phyloP scores from a whole-genome alignment of 1,140 invertebrate genomes.

The Dryas iulia region DNA sequence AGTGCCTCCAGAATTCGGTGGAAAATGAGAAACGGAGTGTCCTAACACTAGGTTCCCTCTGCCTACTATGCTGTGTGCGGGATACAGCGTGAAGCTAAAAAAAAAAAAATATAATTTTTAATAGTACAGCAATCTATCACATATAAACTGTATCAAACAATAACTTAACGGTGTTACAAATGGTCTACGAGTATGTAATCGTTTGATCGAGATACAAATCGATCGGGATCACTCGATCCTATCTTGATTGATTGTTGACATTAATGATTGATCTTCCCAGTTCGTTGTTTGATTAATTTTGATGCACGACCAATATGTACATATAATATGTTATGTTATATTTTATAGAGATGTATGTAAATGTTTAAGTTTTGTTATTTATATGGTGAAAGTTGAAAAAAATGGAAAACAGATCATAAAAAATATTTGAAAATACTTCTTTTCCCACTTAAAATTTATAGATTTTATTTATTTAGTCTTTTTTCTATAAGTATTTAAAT shows the following conservation, averaged over 20 bases:
- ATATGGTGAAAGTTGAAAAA: no score
- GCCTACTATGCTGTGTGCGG: no score
- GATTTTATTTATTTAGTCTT: no score
- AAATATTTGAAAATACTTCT: no score
- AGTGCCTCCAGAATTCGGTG: no score
- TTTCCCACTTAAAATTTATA: no score
- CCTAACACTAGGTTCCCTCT: no score
- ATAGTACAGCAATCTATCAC: not conserved
- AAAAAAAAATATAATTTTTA: not conserved
- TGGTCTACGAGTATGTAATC: not conserved
- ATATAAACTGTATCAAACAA: not conserved
- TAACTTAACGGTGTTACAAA: slow-evolving; percentile 2
- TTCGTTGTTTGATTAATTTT: not conserved
- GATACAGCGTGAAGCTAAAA: not conserved
- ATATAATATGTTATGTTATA: not conserved
- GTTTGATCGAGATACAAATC: slow-evolving; percentile 56
- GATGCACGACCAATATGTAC: not conserved
- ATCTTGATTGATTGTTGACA: slow-evolving; percentile 59
- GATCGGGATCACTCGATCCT: slow-evolving; percentile 55
- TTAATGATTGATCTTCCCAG: slow-evolving; percentile 55
- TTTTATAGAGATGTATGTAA: not conserved
- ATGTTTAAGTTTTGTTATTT: no score
- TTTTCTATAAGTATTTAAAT: no score
- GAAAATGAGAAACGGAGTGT: no score
- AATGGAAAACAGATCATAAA: no score